Evolutionary conservation across 2,797 vertebrate species (phyloP), one percentile per base, ranked within the genome.

Genomic region (Ceryle rudis): DNA sequence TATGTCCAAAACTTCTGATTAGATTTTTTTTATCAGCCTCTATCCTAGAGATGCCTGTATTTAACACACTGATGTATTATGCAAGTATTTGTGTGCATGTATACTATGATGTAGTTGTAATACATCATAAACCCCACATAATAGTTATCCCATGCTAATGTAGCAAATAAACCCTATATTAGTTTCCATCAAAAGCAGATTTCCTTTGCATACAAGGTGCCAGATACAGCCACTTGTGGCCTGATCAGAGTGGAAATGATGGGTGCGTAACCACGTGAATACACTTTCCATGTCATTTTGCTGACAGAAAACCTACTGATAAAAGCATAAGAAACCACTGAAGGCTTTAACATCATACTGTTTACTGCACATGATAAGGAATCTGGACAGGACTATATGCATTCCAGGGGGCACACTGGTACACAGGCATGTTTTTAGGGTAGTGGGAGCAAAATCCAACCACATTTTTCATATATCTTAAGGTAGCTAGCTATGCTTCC

Each of bases 121-220:
- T 88, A 89, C 81, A 75, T 75, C 60, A 23, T 42, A 75, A 90
- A 51, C 18, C 22, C 58, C 89, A 42, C 4, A 1, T 37, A 41
- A 28, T 88, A 94, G 91, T 95, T 92, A 93, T 83, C 84, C 74
- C 89, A 90, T 84, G 80, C 72, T 94, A 87, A 95, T 88, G 66
- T 69, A 47, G 70, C 51, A 77, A 73, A 93, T 91, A 81, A 95
- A 37, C 93, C 64, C 64, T 41, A 49, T 65, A 7, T 82, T 91
- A 57, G 29, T 80, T 67, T 80, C 86, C 86, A 89, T 92, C 61
- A 70, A 77, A 78, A 92, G 72, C 78, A 84, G 51, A 82, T 86
- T 93, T 84, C 33, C 49, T 83, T 88, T 85, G 54, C 51, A 58
- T 62, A 61, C 21, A 33, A 61, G 52, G 78, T 95, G 49, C 52